Evolutionary conservation across 2,797 vertebrate genomes (phyloP), one percentile per base, ranked within the genome.

Genomic region (Mallotus villosus): DNA sequence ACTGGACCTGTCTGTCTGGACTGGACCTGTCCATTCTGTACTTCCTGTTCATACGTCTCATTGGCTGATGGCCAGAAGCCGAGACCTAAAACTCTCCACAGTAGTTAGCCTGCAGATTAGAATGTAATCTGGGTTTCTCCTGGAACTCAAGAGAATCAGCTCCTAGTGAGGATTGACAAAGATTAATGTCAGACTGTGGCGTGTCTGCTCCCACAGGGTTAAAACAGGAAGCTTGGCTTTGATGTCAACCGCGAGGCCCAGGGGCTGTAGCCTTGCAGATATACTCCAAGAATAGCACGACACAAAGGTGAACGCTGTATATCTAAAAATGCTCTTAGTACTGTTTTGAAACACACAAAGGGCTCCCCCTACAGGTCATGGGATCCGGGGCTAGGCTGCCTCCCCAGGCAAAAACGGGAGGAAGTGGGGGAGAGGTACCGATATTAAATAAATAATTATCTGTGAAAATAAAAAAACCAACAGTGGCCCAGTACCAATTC

Each of bases 351-450:
- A 27, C 27, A 82, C 27, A 81, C 75, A 84, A 74, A 32, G 87
- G 77, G 88, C 88, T 90, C 90, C 92, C 84, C 90, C 90, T 92
- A 77, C 80, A 89, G 92, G 86, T 34, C 51, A 74, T 19, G 68
- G 25, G 27, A 29, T 29, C 27, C 27, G 53, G 60, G 72, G 62
- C 11, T 22, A 49, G 41, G 41, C 60, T 68, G 24, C 74, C 73
- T 29, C 68, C 51, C 29, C n/a, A 29, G 62, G 72, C 72, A 49
- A 68, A 53, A 71, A 65, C 57, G 63, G 41, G 16, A 17, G 73
- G 46, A 16, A 21, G 49, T 3, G 37, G 8, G 37, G 37, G 37
- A 12, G 32, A 8, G 34, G 34, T 37, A 9, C 0, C 27, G 27
- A 29, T 29, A 29, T 4, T 29, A 29, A 29, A 29, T 29, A 29